Evolutionary conservation across 2,888 invertebrate species (phyloP), one percentile per base, ranked within the genome.

Genomic region (Aplocera efformata): DNA sequence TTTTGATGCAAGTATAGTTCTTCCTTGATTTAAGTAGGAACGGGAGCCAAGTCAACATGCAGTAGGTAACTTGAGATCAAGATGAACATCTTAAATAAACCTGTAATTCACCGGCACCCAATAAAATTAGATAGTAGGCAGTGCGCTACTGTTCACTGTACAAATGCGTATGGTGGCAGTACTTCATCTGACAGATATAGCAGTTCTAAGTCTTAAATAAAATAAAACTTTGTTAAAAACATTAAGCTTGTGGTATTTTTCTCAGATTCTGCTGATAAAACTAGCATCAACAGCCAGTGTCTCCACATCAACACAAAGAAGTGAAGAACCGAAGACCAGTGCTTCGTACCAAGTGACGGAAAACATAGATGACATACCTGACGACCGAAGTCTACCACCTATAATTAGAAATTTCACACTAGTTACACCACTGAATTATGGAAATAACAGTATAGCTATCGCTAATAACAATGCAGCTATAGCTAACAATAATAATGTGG

Each of bases 321-420:
- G 33, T 17, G 33, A 26, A 40, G 28, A 35, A 9, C 10, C 28
- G 10, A 34, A 41, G 10, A 31, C 33, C 11, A 41, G 17, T 27
- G 26, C 26, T 9, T 23, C 13, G 1, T 84, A 84, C 22, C 62
- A 80, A 67, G 79, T 84, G 0, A 74, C 74, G 11, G 84, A 84
- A 58, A 60, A 66, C 3, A 54, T 81, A 1, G 46, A 60, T 1
- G 84, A 84, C 30, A 50, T 80, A 23, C 81, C 82, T 1, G 72
- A 82, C 31, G 50, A 65, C 1, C 59, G 63, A 9, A 59, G 59
- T 1, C 31, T 36, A 8, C 64, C 61, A 1, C 72, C 76, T 1
- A 59, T 80, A 1, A 9, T 71, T 1, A 22, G 64, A 1, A 70
- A 71, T 21, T 79, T 59, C 24, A 64, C 63, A 1, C 30, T 66